Percentiles rank a stretch among this genome's conserved stretches.
Evolutionary conservation across 2,888 invertebrate genomes (phyloP).

Genomic region (Lagria hirta): DNA sequence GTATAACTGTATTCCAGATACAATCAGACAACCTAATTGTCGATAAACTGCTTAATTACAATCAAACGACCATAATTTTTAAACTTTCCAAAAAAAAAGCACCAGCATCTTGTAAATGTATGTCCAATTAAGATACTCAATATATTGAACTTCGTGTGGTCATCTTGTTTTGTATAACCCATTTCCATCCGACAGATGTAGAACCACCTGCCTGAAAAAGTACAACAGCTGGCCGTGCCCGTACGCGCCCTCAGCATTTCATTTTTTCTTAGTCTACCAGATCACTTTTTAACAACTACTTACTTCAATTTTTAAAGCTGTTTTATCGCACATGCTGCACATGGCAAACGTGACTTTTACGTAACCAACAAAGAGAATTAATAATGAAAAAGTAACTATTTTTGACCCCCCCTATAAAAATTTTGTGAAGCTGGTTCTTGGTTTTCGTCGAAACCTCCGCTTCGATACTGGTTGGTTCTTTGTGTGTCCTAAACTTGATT

Average conservation of each 20-base stretch:
- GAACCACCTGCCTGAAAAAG: constrained; percentile 43
- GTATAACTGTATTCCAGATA: too few relatives aligned
- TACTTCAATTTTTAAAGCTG: too few relatives aligned
- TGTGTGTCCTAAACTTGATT: too few relatives aligned
- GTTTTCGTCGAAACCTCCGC: too few relatives aligned
- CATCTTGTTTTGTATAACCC: constrained; percentile 10
- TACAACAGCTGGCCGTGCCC: constrained; percentile 42
- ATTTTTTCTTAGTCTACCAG: constrained; percentile 24
- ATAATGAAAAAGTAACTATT: too few relatives aligned
- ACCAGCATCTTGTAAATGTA: constrained; percentile 9
- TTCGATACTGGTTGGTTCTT: too few relatives aligned
- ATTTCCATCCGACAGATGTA: constrained; percentile 36
- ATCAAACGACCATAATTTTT: neutral
- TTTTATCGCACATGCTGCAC: constrained; percentile 13
- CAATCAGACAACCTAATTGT: constrained; percentile 12
- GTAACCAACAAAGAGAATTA: too few relatives aligned
- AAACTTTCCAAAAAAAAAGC: neutral
- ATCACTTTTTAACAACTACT: constrained; percentile 28
- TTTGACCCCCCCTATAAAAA: too few relatives aligned
- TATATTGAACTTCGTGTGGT: constrained; percentile 13
- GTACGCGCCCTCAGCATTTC: constrained; percentile 37
- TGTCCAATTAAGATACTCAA: constrained; percentile 9
- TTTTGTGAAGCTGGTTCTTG: too few relatives aligned
- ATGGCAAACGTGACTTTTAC: constrained; percentile 6
- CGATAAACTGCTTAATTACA: constrained; percentile 7